Base-by-base conservation (phyloP, 2,113 vertebrate genomes). In the Poecile atricapillus region DNA sequence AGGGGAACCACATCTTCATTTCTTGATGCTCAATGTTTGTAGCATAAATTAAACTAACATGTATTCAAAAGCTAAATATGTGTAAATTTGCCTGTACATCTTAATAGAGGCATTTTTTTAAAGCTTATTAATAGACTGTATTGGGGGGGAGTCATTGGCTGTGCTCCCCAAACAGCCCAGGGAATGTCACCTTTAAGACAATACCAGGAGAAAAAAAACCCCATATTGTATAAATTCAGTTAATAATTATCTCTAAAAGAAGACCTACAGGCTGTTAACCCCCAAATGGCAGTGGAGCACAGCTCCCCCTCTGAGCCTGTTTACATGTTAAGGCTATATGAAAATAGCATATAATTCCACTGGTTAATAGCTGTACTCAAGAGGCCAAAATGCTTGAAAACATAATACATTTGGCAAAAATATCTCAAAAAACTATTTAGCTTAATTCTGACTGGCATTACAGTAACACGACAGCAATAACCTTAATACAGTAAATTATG, bases 381-480 rank as follows among this genome's bases (percentile, higher is more conserved):
- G 85, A 70, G 85, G 50, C 76, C 71, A 31, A 90, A 93, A 86
- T 25, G 80, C 83, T 52, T 62, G 68, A 55, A 92, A 92, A 74
- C 35, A 13, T 13, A n/a, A 70, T 58, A 59, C 35, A 90, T 71
- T 65, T 30, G 69, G 90, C 71, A 77, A 83, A 94, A 93, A 58
- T 10, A 67, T 25, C 52, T 53, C 31, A 4, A 3, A 39, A 30
- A 74, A n/a, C 47, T 67, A n/a, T 59, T 90, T 62, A 93, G 67
- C 56, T 90, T 80, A 53, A 77, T 94, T 85, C 76, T 2, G 14
- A 58, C 58, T 44, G 31, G 62, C 73, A 20, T 44, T 87, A 81
- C 55, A 69, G 60, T 75, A 47, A 37, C 47, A 11, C 2, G 46
- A 31, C 47, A 85, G 87, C 90, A 81, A 37, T 59, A 90, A 87